Percentiles rank a stretch among this genome's conserved stretches.
Evolutionary conservation across 2,797 vertebrate genomes (phyloP).

Genomic region (Synaphobranchus kaupii): DNA sequence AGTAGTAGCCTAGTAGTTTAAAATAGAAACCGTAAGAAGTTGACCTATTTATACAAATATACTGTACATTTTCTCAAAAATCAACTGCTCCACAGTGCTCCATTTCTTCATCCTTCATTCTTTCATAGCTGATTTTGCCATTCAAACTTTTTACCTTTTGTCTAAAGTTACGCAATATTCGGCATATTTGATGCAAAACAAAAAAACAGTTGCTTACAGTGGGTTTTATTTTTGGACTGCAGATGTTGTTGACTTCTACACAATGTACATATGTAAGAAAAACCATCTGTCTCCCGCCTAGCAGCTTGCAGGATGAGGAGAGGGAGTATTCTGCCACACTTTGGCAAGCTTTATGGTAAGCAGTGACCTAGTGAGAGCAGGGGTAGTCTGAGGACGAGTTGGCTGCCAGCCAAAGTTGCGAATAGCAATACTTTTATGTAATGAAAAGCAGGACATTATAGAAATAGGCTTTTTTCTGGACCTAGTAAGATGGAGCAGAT

Average conservation of each 20-base stretch:
- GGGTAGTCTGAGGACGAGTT: constrained; percentile 48
- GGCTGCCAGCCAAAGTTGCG: constrained; percentile 33
- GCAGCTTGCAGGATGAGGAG: neutral
- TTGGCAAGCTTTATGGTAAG: constrained; percentile 7
- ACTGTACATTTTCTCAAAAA: too few species aligned
- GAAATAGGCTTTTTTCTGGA: constrained; percentile 12
- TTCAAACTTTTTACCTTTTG: neutral
- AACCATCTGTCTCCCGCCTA: neutral
- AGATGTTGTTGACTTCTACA: neutral
- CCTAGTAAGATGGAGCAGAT: neutral
- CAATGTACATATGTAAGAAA: neutral
- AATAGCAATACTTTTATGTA: constrained; percentile 26
- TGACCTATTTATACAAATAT: too few species aligned
- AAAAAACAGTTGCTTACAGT: neutral
- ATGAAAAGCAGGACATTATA: constrained; percentile 25
- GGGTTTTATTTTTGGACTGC: neutral
- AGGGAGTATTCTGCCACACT: neutral
- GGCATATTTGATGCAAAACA: neutral
- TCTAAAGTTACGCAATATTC: neutral
- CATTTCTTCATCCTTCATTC: neutral
- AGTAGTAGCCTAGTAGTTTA: neutral
- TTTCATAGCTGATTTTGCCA: constrained; percentile 2
- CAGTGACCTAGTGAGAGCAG: constrained; percentile 33
- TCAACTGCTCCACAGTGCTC: too few species aligned
- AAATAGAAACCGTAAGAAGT: too few species aligned